Conservation (phyloP, 2,888 invertebrate genomes). For the Boloria euphrosyne region DNA sequence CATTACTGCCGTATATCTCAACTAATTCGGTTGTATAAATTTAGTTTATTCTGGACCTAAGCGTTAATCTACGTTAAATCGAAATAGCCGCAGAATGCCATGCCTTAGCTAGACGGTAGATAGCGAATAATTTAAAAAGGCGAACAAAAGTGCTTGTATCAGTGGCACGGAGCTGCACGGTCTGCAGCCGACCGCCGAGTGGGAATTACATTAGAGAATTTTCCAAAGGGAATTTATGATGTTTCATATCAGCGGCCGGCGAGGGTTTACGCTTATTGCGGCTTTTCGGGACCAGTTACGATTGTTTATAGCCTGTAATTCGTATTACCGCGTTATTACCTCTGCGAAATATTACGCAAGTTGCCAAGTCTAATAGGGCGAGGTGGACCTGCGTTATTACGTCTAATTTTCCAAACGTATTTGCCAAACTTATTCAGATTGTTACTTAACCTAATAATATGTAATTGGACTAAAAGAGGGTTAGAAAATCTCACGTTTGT, state of each 20-base stretch:
- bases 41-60: too few relatives aligned
- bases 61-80: too few relatives aligned
- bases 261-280: slow-evolving; percentile 19
- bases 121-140: too few relatives aligned
- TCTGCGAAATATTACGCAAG: slow-evolving; percentile 1
- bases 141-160: too few relatives aligned
- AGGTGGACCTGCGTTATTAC: background rate
- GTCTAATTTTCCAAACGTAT: background rate
- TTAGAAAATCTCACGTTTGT: too few relatives aligned
- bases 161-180: background rate
- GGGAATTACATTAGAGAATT: slow-evolving; percentile 15
- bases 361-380: slow-evolving; percentile 1
- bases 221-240: slow-evolving; percentile 21
- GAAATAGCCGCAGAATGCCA: too few relatives aligned
- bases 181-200: background rate
- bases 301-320: slow-evolving; percentile 17
- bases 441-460: too few relatives aligned
- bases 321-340: slow-evolving; percentile 18
- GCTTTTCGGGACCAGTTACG: slow-evolving; percentile 9
- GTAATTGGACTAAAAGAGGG: too few relatives aligned
- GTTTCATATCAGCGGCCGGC: slow-evolving; percentile 17
- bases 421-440: too few relatives aligned
- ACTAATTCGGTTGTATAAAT: too few relatives aligned
- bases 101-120: too few relatives aligned
- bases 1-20: too few relatives aligned